Evolutionary conservation across 2,113 vertebrate genomes (phyloP).

Genomic region (Mesitornis unicolor): DNA sequence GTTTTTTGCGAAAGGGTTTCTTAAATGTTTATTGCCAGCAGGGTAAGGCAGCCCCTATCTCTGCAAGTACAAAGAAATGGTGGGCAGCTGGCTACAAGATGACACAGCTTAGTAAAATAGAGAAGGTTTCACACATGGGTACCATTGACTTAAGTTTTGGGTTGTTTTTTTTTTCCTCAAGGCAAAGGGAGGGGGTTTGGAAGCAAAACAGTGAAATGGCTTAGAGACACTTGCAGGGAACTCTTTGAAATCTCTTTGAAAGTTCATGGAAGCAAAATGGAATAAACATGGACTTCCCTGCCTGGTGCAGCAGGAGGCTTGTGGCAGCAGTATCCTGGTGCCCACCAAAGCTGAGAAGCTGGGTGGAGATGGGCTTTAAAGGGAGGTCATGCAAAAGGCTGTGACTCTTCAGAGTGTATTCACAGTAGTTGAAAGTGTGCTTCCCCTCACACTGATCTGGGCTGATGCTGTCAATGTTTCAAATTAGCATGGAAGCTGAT

Average conservation of each 20-base stretch:
- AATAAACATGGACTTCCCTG: not conserved
- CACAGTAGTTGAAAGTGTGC: accelerated
- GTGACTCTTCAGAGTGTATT: not conserved
- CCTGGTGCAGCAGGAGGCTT: not conserved
- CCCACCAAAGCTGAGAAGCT: not conserved
- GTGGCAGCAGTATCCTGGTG: accelerated
- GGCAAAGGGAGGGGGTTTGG: not conserved
- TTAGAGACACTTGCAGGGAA: not conserved
- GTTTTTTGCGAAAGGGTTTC: not conserved
- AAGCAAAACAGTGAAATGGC: not conserved
- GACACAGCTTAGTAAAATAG: not conserved
- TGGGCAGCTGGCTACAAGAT: not conserved
- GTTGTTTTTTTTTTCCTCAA: too few species aligned
- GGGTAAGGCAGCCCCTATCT: not conserved
- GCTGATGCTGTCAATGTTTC: not conserved
- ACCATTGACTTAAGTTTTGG: not conserved
- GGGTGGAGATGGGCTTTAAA: not conserved
- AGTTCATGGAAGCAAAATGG: not conserved
- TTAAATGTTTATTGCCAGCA: not conserved
- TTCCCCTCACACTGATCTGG: not conserved
- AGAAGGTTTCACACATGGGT: not conserved
- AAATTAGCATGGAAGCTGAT: not conserved
- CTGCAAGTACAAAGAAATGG: not conserved
- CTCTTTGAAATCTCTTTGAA: not conserved
- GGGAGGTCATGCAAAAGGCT: not conserved